Evolutionary conservation across 2,888 invertebrate species (phyloP), one percentile per base, ranked within the genome.

Genomic region (Pristionchus mayeri): DNA sequence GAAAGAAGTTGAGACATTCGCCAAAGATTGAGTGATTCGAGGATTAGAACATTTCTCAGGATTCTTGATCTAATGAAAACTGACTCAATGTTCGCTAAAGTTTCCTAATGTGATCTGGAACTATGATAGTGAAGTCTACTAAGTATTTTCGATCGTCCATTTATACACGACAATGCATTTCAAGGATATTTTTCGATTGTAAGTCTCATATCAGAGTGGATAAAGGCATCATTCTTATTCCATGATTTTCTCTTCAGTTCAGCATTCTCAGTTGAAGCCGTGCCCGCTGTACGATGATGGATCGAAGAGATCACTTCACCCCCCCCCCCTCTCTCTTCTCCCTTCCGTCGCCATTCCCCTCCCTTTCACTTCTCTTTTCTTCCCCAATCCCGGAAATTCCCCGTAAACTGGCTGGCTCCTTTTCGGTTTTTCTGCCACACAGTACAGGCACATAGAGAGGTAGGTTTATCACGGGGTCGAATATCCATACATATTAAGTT

Each of bases 401-500:
- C 24, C 24, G 24, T 24, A 71, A 71, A 71, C 71, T 44, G 40
- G 71, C 40, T 40, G 37, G 40, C 40, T 37, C 71, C 24, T 44
- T 71, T 71, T 71, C 40, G 21, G 21, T n/a, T 71, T 44, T 13
- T 18, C 34, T 63, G 63, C 30, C 63, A 30, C 63, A 27, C 30
- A 34, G 18, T 16, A 44, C 44, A 16, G 9, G 71, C 71, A 71
- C 71, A 71, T 71, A 44, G 40, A 40, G 71, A 71, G 71, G 71
- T 71, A 71, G 71, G 24, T 71, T 71, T 71, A 71, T 71, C 71
- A 71, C 71, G 6, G 71, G 71, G 71, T n/a, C 11, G 76, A 78
- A 40, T 78, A 78, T 78, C 40, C 50, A 78, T 78, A 78, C 50
- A 78, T 78, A 78, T 78, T 78, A 78, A 78, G 50, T 78, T 78